Base-by-base conservation (phyloP, 2,113 vertebrate species). In the Crotophaga sulcirostris region DNA sequence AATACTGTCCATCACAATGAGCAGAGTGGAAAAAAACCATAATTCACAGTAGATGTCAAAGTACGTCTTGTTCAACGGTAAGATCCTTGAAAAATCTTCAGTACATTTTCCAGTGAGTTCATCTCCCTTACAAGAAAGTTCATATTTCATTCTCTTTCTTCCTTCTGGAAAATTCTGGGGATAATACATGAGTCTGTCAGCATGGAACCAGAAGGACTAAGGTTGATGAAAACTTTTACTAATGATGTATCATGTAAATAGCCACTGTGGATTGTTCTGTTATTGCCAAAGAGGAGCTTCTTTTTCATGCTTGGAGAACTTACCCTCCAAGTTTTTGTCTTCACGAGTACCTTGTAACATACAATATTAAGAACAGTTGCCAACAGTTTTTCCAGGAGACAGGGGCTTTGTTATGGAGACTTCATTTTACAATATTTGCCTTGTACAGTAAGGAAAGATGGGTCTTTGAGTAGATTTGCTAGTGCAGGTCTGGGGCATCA, bases 401-500 rank as follows among this genome's bases (percentile, higher is more conserved):
- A 2, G 3, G 66, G 15, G 45, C 69, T 88, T 85, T 91, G 49
- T 52, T 68, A 34, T 3, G 12, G 70, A 88, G 79, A 52, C 92
- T 89, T 75, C 79, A 45, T 36, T 11, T 76, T 58, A 96, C 85
- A 95, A 44, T 87, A 83, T 88, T 92, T 78, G 80, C 85, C 88
- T 96, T 96, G 93, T 96, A 94, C 85, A 10, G 44, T 67, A 75
- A 13, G 54, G 60, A 81, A 84, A 92, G 94, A 96, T 90, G 92
- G 36, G 2, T 81, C 93, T 84, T 74, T 34, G 80, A 94, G 85
- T 62, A 60, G 78, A 82, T 87, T 84, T 93, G 85, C 62, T 84
- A 80, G 83, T 84, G 86, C 77, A 94, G 94, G 90, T 94, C 83
- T 68, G 92, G 93, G 90, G 69, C 93, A 97, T 92, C 90, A 62